Evolutionary conservation across 2,113 vertebrate genomes (phyloP).

Genomic region (Neotragus moschatus): DNA sequence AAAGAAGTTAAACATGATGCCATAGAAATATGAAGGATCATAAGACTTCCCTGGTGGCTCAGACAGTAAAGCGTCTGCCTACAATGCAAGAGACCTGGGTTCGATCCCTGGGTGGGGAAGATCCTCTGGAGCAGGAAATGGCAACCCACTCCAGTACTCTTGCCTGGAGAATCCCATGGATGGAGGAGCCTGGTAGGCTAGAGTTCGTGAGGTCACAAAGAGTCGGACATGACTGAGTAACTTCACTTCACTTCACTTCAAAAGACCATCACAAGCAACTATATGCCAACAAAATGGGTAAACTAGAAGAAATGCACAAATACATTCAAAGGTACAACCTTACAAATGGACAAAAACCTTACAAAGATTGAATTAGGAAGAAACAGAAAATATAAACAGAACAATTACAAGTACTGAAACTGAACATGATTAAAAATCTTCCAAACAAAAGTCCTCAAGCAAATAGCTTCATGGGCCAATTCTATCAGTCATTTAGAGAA

Average conservation of each 20-base stretch:
- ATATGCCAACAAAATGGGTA: neutral
- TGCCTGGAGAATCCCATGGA: too few species aligned
- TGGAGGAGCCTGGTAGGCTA: too few species aligned
- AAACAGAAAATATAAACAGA: neutral
- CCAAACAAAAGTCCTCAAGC: neutral
- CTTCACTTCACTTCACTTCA: too few species aligned
- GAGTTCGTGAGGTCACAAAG: too few species aligned
- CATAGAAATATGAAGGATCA: neutral
- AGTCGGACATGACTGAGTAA: rapidly evolving
- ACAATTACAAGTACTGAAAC: neutral
- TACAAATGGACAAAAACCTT: neutral
- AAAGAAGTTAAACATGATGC: neutral
- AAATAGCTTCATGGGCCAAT: neutral
- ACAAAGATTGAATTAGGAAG: neutral
- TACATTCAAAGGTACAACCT: neutral
- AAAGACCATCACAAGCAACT: neutral
- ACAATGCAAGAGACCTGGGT: too few species aligned
- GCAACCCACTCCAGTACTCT: too few species aligned
- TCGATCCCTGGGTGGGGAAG: too few species aligned
- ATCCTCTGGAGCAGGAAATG: too few species aligned
- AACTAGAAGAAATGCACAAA: neutral
- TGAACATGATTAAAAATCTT: neutral
- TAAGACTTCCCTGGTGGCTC: neutral
- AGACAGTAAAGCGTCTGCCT: too few species aligned
- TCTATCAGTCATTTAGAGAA: neutral